Evolutionary conservation across 2,888 invertebrate genomes (phyloP).

Genomic region (Dicycla oo): DNA sequence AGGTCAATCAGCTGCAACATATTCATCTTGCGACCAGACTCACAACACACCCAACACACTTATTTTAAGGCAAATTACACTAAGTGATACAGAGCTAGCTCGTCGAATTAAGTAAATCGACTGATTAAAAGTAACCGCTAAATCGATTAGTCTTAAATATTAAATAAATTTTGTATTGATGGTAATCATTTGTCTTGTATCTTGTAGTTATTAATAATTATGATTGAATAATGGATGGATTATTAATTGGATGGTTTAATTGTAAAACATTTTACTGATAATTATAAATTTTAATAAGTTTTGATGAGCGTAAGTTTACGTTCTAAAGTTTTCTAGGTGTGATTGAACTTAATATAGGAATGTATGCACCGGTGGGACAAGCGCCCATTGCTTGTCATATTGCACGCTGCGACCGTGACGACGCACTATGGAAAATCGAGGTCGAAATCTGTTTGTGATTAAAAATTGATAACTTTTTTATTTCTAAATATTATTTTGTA

Average conservation of each 20-base stretch:
- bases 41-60: slow-evolving; percentile 40
- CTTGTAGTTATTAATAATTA: slow-evolving; percentile 55
- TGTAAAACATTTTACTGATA: slow-evolving; percentile 69
- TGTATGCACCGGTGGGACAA: slow-evolving; percentile 48
- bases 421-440: too few species aligned
- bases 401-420: slow-evolving; percentile 2
- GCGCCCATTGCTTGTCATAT: slow-evolving; percentile 10
- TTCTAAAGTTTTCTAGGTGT: slow-evolving; percentile 74
- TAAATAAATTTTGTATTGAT: slow-evolving; percentile 54
- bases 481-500: too few species aligned
- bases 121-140: slow-evolving; percentile 73
- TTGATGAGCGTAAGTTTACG: slow-evolving; percentile 70
- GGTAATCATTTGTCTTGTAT: slow-evolving; percentile 49
- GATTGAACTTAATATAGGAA: slow-evolving; percentile 74
- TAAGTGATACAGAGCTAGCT: slow-evolving; percentile 64
- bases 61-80: slow-evolving; percentile 58
- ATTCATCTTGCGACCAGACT: slow-evolving; percentile 40
- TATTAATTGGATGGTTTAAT: slow-evolving; percentile 53
- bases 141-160: slow-evolving; percentile 59
- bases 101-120: slow-evolving; percentile 73
- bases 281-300: slow-evolving; percentile 71
- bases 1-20: slow-evolving; percentile 55
- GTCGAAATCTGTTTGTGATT: too few species aligned
- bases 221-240: slow-evolving; percentile 35
- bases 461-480: too few species aligned